These are phyloP conservation scores for Hylyphantes graminicola DNA, from an alignment of 1,140 invertebrate genomes.

Conservation along the genomic window DNA sequence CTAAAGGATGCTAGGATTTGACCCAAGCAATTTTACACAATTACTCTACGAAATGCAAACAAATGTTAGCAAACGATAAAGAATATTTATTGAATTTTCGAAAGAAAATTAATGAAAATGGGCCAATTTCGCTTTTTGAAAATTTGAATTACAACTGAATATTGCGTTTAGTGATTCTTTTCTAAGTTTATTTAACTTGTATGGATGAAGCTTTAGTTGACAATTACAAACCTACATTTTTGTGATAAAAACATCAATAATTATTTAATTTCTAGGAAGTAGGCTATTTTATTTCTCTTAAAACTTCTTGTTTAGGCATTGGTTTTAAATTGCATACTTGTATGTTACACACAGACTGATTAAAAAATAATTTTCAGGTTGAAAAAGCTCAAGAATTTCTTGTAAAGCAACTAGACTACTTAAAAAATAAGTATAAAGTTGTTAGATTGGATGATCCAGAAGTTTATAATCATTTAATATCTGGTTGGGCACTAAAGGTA, in stretches of 20 bases:
- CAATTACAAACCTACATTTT: not conserved
- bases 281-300: not conserved
- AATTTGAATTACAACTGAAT: too few species aligned
- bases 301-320: not conserved
- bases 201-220: not conserved
- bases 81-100: too few species aligned
- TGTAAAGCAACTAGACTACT: constrained; percentile 31
- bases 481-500: constrained; percentile 63
- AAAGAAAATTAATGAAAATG: too few species aligned
- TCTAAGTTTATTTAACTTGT: not conserved
- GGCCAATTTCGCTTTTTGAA: too few species aligned
- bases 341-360: not conserved
- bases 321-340: not conserved
- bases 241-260: not conserved
- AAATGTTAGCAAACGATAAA: too few species aligned
- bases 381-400: constrained; percentile 57
- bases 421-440: constrained; percentile 36
- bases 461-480: constrained; percentile 60
- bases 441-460: constrained; percentile 56
- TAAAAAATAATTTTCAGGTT: constrained; percentile 3
- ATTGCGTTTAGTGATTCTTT: too few species aligned
- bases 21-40: too few species aligned
- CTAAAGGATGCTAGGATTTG: too few species aligned
- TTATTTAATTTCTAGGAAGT: not conserved
- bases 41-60: too few species aligned